These are phyloP conservation scores for Aviceda subcristata DNA, from an alignment of 2,113 vertebrate species.

Conservation along the genomic window DNA sequence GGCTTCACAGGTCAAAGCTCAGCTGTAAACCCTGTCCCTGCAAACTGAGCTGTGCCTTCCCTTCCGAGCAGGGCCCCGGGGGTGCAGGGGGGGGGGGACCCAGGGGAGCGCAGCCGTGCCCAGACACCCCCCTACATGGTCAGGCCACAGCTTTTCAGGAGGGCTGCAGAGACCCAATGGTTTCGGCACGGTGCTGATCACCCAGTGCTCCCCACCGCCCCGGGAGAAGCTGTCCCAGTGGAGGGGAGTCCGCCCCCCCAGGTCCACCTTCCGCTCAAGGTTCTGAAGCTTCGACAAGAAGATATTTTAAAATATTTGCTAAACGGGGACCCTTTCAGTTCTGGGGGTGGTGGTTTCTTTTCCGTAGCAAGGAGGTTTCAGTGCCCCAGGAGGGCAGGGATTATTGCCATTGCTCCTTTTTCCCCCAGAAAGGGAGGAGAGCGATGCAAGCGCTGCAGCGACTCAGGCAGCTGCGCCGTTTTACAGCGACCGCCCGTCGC, in stretches of 20 bases:
- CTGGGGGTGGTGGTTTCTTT: neutral
- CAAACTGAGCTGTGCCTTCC: neutral
- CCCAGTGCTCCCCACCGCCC: rapidly evolving
- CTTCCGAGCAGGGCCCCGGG: rapidly evolving
- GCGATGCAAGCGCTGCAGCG: neutral
- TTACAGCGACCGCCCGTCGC: rapidly evolving
- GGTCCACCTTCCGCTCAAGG: neutral
- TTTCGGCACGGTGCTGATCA: rapidly evolving
- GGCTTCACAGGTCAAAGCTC: neutral
- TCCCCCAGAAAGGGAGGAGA: rapidly evolving
- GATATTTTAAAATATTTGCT: neutral
- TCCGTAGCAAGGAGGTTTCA: neutral
- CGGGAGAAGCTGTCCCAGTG: rapidly evolving
- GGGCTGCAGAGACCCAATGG: rapidly evolving
- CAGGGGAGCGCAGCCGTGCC: rapidly evolving
- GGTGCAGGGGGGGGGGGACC: too few relatives aligned
- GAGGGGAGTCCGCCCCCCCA: rapidly evolving
- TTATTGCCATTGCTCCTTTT: neutral
- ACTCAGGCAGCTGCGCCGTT: neutral
- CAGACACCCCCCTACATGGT: rapidly evolving
- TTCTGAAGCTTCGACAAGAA: neutral
- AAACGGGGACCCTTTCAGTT: rapidly evolving
- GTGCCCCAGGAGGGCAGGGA: neutral
- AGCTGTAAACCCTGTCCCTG: neutral
- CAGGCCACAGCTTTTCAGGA: rapidly evolving